Evolutionary conservation across 2,113 vertebrate genomes (phyloP), one percentile per base, ranked within the genome.

Genomic region (Phyllostomus discolor): DNA sequence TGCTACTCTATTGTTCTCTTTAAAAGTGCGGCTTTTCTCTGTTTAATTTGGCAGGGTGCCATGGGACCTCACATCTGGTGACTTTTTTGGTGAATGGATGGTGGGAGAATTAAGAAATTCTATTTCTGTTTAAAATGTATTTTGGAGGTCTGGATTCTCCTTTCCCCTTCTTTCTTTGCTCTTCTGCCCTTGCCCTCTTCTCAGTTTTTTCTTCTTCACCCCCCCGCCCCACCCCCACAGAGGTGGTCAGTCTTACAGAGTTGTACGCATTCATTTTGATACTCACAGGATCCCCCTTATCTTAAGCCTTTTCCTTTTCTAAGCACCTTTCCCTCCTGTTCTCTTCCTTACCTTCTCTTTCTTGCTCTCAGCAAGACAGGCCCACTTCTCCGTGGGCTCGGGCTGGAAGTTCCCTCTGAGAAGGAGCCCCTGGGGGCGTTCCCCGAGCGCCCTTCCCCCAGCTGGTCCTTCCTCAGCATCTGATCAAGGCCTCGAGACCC

Each of bases 21-120:
- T 24, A 41, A 69, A 64, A 72, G 41, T 11, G 12, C 28, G 52
- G 59, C 24, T 78, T 82, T 85, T 89, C 62, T 90, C 50, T 46
- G 6, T 59, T 90, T 95, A 12, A 33, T 59, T 82, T 89, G 84
- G 67, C 80, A 90, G 81, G 20, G 41, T 82, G n/a, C 76, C 85
- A 43, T 0, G 2, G 41, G n/a, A 70, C 70, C 46, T 90, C 85
- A 33, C 76, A 33, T 92, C 88, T 96, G 88, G 82, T 43, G 46
- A 57, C 6, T 26, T 79, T 70, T 92, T 96, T 89, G 62, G 48
- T 59, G 24, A 67, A 73, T n/a, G 15, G 66, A 66, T 78, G 66
- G 57, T 48, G 4, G 38, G 72, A 83, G 43, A 64, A 46, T 70
- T 86, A 88, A 84, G 95, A 82, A 90, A 48, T 83, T 82, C 88